phyloP scores from a whole-genome alignment of 2,797 vertebrate genomes.

The Vireo griseus region DNA sequence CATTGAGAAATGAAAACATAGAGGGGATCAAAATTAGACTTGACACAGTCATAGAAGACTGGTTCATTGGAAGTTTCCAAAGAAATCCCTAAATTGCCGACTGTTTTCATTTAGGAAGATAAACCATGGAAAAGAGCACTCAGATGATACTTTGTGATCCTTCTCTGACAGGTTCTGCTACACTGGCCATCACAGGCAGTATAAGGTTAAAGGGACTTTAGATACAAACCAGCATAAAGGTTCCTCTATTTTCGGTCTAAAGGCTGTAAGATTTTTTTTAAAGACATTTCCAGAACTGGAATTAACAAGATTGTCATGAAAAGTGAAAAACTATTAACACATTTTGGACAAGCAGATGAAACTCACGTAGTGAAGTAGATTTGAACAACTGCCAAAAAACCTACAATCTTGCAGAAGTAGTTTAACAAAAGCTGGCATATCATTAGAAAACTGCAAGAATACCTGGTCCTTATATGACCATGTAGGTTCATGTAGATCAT shows the following conservation, averaged over 20 bases:
- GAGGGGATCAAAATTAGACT: not conserved
- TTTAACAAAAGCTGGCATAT: not conserved
- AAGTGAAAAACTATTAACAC: not conserved
- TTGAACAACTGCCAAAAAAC: not conserved
- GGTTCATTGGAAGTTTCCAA: not conserved
- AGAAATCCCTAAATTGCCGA: not conserved
- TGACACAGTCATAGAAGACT: not conserved
- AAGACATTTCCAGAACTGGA: not conserved
- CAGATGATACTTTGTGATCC: not conserved
- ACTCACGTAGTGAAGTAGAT: not conserved
- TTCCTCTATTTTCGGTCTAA: not conserved
- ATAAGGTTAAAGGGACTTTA: not conserved
- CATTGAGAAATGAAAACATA: not conserved
- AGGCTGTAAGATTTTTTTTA: not conserved
- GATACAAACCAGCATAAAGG: not conserved
- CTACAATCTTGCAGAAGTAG: not conserved
- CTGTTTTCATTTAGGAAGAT: not conserved
- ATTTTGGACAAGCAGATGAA: not conserved
- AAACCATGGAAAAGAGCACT: not conserved
- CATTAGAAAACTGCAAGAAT: not conserved
- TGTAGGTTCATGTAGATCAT: not conserved
- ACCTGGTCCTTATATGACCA: not conserved
- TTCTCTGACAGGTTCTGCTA: not conserved
- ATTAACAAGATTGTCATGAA: not conserved
- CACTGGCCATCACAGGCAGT: not conserved